Evolutionary conservation across 2,888 invertebrate species (phyloP), one percentile per base, ranked within the genome.

Genomic region (Azorinus chamasolen): DNA sequence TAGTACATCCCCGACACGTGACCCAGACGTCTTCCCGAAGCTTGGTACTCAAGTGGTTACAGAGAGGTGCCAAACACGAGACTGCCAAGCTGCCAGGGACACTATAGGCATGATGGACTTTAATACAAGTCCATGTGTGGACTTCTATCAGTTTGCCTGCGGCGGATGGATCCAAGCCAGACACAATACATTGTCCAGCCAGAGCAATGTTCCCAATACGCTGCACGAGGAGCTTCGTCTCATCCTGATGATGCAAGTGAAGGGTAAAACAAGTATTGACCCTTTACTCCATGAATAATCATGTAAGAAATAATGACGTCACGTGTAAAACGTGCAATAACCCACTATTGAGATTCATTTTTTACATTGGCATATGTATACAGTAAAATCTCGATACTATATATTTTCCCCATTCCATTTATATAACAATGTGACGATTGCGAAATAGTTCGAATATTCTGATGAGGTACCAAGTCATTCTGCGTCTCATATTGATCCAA

Each of bases 131-230:
- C 77, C 77, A 5, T 72, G 72, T 37, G 39, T 16, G 8, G 68
- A 77, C 25, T 72, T 77, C 18, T 68, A 68, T 54, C 37, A 63
- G 20, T 72, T 72, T 59, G 57, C 77, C 4, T 77, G 77, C 51
- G 77, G 77, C n/a, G 27, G 32, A 6, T 77, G 77, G 77, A 10
- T 37, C 20, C 18, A 48, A n/a, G 10, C 39, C 18, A 18, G 18
- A 20, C 46, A 61, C 16, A 27, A 24, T 1, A 5, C 18, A 12
- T 54, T 58, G 22, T 32, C 18, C 16, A 50, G 10, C 25, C 18
- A n/a, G 25, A 45, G 59, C 22, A 69, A 63, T 50, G 50, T 59
- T 22, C 63, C 72, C 20, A 27, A 20, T 14, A 39, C 68, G 2
- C 4, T 72, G 1, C 68, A 54, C 37, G 77, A 71, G 27, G 68